Percentiles rank a stretch among this genome's conserved stretches.
phyloP scores from a whole-genome alignment of 2,797 vertebrate genomes.

The Hipposideros larvatus region DNA sequence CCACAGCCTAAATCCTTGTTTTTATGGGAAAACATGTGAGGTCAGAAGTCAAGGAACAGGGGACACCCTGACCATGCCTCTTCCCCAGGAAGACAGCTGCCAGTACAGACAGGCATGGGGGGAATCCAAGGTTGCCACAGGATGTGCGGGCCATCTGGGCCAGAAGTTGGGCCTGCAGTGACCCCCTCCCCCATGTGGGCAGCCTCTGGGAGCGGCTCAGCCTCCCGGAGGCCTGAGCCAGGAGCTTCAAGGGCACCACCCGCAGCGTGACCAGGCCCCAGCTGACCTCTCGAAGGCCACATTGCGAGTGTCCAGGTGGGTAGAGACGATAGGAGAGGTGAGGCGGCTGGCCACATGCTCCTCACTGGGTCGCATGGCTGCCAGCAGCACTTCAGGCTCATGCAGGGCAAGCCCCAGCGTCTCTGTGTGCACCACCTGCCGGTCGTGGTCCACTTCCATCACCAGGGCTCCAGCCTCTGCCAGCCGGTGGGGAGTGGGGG shows the following conservation, averaged over 20 bases:
- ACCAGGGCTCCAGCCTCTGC: slow-evolving; percentile 95
- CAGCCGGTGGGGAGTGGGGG: neutral
- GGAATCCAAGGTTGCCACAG: neutral
- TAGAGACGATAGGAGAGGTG: slow-evolving; percentile 96
- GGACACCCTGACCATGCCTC: neutral
- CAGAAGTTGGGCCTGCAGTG: neutral
- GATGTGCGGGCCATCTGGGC: fast-evolving
- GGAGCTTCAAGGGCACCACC: neutral
- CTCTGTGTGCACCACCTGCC: slow-evolving; percentile 97
- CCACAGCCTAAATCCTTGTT: neutral
- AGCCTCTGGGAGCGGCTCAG: neutral
- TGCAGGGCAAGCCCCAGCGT: slow-evolving; percentile 93
- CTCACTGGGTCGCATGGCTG: slow-evolving; percentile 96
- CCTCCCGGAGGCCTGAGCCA: neutral
- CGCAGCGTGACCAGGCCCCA: neutral
- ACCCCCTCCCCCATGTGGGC: neutral
- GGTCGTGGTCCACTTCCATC: slow-evolving; percentile 99
- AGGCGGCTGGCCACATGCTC: slow-evolving; percentile 96
- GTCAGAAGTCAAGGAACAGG: neutral
- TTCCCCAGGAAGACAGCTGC: neutral
- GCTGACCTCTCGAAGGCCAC: slow-evolving; percentile 96
- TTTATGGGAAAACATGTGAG: neutral
- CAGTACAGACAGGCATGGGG: fast-evolving
- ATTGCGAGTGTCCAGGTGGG: slow-evolving; percentile 96
- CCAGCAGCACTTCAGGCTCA: slow-evolving; percentile 94